Evolutionary conservation across 2,113 vertebrate species (phyloP), one percentile per base, ranked within the genome.

Genomic region (Sitta europaea): DNA sequence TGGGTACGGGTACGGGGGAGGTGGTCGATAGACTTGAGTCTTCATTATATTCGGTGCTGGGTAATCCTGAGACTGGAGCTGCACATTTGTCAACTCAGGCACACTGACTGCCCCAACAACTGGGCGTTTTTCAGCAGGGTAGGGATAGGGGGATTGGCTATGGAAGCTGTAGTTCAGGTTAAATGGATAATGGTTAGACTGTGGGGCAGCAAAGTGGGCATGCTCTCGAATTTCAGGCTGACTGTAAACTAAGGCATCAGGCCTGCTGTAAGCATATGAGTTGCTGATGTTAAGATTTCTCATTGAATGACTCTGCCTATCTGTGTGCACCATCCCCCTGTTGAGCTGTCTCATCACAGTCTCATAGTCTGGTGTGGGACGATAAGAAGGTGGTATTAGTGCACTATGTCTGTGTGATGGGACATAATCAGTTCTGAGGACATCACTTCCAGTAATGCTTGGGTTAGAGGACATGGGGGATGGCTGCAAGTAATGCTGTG

Each of bases 401-500:
- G 99, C 98, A 14, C 99, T 99, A 42, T 99, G 99, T 38, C 99
- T 98, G 12, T 99, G 99, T 0, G 99, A 98, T 2, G 99, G 99
- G 77, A 99, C 91, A 6, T 99, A 99, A 94, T 99, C 99, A 0
- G 99, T 97, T 43, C 99, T 98, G 97, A 98, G 98, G 96, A 99
- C 96, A 7, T 99, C 99, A 2, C 99, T 99, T 43, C 99, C 98
- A 2, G 99, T 99, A 82, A 99, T 99, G 88, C 99, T 99, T 9
- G 99, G 99, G 97, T 99, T 99, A 68, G 99, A 99, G 81, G 99
- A 99, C 99, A 99, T 98, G 6, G 99, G 99, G 0, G 99, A 99
- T 0, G 99, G 98, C 97, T 99, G 99, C 94, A 98, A 86, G 94
- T 98, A 99, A 96, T 99, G 98, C 85, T 99, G 99, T 1, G 99